Conservation (phyloP, 1,140 invertebrate species). For the Liolophura sinensis region DNA sequence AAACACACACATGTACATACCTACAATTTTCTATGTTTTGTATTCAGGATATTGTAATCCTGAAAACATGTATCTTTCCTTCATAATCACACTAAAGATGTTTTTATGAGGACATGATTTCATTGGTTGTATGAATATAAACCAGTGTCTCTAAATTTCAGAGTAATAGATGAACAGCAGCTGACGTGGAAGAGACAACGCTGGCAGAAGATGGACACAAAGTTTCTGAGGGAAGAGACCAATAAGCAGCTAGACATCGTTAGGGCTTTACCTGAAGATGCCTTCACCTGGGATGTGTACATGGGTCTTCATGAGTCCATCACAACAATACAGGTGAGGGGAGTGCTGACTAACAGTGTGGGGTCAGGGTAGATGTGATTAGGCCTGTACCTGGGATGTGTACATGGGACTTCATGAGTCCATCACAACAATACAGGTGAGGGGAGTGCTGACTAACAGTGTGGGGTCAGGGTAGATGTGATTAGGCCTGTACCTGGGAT, state of each 20-base stretch:
- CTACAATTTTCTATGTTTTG: too few species aligned
- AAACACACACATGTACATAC: too few species aligned
- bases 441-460: too few species aligned
- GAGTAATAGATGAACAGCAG: slow-evolving; percentile 54
- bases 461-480: too few species aligned
- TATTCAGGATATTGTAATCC: too few species aligned
- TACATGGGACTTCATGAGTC: slow-evolving; percentile 52
- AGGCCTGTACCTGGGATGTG: slow-evolving; percentile 53
- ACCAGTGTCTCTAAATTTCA: slow-evolving; percentile 11
- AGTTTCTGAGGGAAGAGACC: slow-evolving; percentile 50
- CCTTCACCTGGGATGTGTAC: slow-evolving; percentile 54
- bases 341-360: neutral
- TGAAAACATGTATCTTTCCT: too few species aligned
- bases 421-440: slow-evolving; percentile 56
- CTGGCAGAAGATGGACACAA: slow-evolving; percentile 58
- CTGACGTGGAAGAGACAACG: slow-evolving; percentile 55
- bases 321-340: slow-evolving; percentile 52
- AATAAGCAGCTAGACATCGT: slow-evolving; percentile 55
- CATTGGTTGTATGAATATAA: neutral
- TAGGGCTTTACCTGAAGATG: slow-evolving; percentile 47
- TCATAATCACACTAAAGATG: too few species aligned
- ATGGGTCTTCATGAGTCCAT: slow-evolving; percentile 54
- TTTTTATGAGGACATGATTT: neutral
- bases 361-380: slow-evolving; percentile 32
- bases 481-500: too few species aligned